Evolutionary conservation across 2,797 vertebrate species (phyloP).

Genomic region (Rhadinocentrus ornatus): DNA sequence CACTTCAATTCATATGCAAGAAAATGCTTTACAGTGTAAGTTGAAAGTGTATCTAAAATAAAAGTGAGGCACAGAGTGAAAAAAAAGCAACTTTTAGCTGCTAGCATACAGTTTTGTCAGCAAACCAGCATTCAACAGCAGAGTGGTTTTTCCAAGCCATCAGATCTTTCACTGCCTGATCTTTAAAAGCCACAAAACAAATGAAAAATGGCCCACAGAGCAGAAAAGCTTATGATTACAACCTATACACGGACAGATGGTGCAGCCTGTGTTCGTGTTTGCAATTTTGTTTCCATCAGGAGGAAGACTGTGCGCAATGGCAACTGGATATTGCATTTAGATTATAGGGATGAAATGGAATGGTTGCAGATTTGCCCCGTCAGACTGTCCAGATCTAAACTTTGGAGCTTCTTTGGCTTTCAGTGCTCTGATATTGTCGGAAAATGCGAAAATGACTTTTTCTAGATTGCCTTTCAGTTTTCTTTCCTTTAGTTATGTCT

Average conservation of each 20-base stretch:
- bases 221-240: slow-evolving; percentile 79
- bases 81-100: slow-evolving; percentile 24
- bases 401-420: slow-evolving; percentile 20
- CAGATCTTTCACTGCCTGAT: slow-evolving; percentile 60
- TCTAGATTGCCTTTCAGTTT: not conserved
- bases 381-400: slow-evolving; percentile 33
- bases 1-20: slow-evolving; percentile 2
- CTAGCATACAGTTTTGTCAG: slow-evolving; percentile 47
- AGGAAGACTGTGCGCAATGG: slow-evolving; percentile 45
- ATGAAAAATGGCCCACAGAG: slow-evolving; percentile 75
- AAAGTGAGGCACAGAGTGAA: slow-evolving; percentile 14
- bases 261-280: slow-evolving; percentile 62
- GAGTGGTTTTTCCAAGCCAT: slow-evolving; percentile 71
- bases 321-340: slow-evolving; percentile 61
- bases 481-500: not conserved
- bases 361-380: slow-evolving; percentile 38
- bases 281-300: slow-evolving; percentile 69
- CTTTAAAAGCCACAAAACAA: slow-evolving; percentile 79
- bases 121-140: slow-evolving; percentile 53
- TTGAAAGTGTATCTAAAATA: slow-evolving; percentile 19
- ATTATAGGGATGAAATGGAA: slow-evolving; percentile 70
- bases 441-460: slow-evolving; percentile 30
- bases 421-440: slow-evolving; percentile 20
- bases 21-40: not conserved
- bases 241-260: slow-evolving; percentile 72